phyloP scores from a whole-genome alignment of 2,888 invertebrate genomes.

The Eurytoma adleriae region DNA sequence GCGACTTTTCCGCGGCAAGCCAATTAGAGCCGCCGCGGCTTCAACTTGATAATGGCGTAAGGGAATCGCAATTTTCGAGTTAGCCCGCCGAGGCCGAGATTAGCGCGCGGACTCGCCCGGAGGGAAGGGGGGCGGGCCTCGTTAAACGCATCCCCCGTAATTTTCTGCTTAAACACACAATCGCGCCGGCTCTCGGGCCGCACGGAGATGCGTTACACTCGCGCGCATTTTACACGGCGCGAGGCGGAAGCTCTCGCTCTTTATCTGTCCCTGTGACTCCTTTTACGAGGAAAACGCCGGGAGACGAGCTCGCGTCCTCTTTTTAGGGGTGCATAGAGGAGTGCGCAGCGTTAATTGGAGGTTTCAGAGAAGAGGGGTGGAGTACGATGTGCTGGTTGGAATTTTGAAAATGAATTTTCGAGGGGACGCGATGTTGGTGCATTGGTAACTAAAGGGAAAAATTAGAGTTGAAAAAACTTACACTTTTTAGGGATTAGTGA shows the following conservation, averaged over 20 bases:
- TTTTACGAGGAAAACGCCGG: not conserved
- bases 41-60: slow-evolving; percentile 46
- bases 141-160: not conserved
- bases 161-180: slow-evolving; percentile 4
- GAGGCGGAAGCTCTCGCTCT: too few relatives aligned
- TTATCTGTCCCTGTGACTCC: not conserved
- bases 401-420: too few relatives aligned
- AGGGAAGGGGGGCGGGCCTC: not conserved
- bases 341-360: too few relatives aligned
- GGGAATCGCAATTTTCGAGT: slow-evolving; percentile 27
- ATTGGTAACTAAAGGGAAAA: too few relatives aligned
- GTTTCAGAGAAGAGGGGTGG: too few relatives aligned
- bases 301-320: not conserved
- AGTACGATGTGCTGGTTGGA: too few relatives aligned
- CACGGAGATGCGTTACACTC: not conserved
- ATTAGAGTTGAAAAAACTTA: too few relatives aligned
- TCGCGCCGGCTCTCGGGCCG: not conserved
- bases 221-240: not conserved
- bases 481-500: too few relatives aligned
- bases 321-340: not conserved
- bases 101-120: not conserved
- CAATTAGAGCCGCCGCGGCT: slow-evolving; percentile 36
- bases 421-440: too few relatives aligned
- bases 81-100: not conserved
- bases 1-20: not conserved